These are phyloP conservation scores for Oxycera nigricornis DNA, from an alignment of 2,888 invertebrate genomes.

Conservation along the genomic window DNA sequence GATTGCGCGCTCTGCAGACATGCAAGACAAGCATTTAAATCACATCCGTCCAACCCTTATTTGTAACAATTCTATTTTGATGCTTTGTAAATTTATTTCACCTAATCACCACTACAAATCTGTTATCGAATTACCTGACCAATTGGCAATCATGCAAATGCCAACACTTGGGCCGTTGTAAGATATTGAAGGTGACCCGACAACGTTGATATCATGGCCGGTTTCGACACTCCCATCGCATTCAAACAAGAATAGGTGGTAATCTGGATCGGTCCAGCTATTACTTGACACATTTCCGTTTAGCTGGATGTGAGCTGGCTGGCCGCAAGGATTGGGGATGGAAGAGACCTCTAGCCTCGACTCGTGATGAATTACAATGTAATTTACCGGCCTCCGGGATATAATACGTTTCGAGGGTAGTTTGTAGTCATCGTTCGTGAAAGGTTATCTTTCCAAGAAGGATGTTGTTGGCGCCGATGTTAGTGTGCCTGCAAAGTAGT, in stretches of 20 bases:
- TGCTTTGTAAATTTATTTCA: too few relatives aligned
- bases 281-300: conserved; percentile 66
- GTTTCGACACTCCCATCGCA: conserved; percentile 74
- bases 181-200: conserved; percentile 71
- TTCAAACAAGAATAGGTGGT: conserved; percentile 75
- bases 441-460: neutral
- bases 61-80: too few relatives aligned
- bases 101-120: conserved; percentile 60
- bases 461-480: conserved; percentile 3
- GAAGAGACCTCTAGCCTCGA: conserved; percentile 68
- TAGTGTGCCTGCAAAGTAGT: conserved; percentile 5
- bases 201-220: conserved; percentile 59
- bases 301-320: conserved; percentile 71
- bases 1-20: too few relatives aligned
- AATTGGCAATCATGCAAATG: conserved; percentile 71
- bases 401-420: conserved; percentile 58
- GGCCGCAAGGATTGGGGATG: conserved; percentile 64
- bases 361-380: conserved; percentile 71
- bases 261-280: conserved; percentile 71
- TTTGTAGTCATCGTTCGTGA: conserved; percentile 53
- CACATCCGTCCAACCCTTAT: too few relatives aligned
- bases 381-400: conserved; percentile 65
- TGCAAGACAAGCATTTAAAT: too few relatives aligned
- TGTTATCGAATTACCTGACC: conserved; percentile 53
- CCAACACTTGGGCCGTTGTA: conserved; percentile 70